These are phyloP conservation scores for Bradypodion ventrale DNA, from an alignment of 2,797 vertebrate genomes.

Conservation along the genomic window DNA sequence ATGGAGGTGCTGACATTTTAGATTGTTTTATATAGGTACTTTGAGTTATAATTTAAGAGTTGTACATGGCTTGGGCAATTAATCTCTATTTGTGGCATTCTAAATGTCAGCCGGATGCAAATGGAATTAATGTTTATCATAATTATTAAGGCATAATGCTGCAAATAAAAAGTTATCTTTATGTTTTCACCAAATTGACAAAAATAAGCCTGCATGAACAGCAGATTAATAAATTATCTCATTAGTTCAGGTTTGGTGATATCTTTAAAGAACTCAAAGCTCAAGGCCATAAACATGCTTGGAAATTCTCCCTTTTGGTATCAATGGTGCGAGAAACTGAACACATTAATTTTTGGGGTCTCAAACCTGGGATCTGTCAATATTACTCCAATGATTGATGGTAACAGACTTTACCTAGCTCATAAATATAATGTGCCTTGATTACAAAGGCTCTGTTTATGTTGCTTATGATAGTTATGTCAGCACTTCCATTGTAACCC, in stretches of 20 bases:
- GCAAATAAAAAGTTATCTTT: conserved; percentile 46
- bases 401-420: conserved; percentile 77
- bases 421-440: conserved; percentile 78
- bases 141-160: conserved; percentile 42
- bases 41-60: conserved; percentile 76
- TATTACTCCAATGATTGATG: conserved; percentile 76
- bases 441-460: conserved; percentile 70
- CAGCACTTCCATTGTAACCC: conserved; percentile 77
- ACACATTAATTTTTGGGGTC: conserved; percentile 71
- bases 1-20: conserved; percentile 79
- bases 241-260: conserved; percentile 50
- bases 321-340: conserved; percentile 68
- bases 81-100: conserved; percentile 69
- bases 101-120: conserved; percentile 45
- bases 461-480: conserved; percentile 75
- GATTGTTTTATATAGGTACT: conserved; percentile 75
- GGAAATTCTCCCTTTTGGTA: conserved; percentile 58
- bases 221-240: conserved; percentile 55
- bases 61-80: conserved; percentile 71
- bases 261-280: conserved; percentile 67
- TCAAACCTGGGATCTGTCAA: conserved; percentile 75
- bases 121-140: conserved; percentile 58
- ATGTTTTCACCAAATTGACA: conserved; percentile 40
- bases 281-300: conserved; percentile 60
- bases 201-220: conserved; percentile 46